A percentile compares a stretch with the other conserved stretches of the same genome.
Conservation (phyloP, 1,140 invertebrate species). For the Drosophila micromelanica region DNA sequence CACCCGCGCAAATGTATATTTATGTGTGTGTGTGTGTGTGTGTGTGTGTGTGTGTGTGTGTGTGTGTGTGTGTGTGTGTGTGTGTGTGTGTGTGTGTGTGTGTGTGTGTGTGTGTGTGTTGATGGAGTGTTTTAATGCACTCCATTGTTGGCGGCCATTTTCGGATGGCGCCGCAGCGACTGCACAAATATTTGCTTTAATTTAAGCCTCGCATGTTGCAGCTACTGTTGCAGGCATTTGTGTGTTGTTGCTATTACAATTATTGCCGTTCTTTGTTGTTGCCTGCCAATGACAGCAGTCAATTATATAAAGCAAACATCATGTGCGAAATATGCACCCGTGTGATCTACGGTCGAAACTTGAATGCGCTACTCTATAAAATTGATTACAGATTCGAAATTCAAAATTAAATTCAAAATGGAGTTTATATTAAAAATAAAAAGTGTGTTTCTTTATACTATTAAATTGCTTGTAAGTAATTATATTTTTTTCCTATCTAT, state of each 20-base stretch:
- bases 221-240: slow-evolving; percentile 50
- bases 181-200: slow-evolving; percentile 80
- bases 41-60: too few species aligned
- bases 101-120: too few species aligned
- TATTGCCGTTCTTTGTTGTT: slow-evolving; percentile 4
- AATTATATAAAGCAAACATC: slow-evolving; percentile 51
- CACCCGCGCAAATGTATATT: background rate
- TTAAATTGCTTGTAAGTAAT: too few species aligned
- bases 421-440: too few species aligned
- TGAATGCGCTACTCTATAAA: background rate
- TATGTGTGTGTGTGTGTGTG: too few species aligned
- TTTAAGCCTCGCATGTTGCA: slow-evolving; percentile 79
- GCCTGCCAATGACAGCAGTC: slow-evolving; percentile 36
- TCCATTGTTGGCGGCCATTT: slow-evolving; percentile 72
- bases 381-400: background rate
- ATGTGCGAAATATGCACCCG: slow-evolving; percentile 13
- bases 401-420: background rate
- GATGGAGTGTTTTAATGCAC: slow-evolving; percentile 80
- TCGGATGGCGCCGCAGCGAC: slow-evolving; percentile 61
- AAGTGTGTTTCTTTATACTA: too few species aligned
- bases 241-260: slow-evolving; percentile 17
- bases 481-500: too few species aligned
- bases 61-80: too few species aligned
- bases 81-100: too few species aligned
- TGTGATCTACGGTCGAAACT: background rate